Evolutionary conservation across 2,888 invertebrate genomes (phyloP), one percentile per base, ranked within the genome.

Genomic region (Coleophora deauratella): DNA sequence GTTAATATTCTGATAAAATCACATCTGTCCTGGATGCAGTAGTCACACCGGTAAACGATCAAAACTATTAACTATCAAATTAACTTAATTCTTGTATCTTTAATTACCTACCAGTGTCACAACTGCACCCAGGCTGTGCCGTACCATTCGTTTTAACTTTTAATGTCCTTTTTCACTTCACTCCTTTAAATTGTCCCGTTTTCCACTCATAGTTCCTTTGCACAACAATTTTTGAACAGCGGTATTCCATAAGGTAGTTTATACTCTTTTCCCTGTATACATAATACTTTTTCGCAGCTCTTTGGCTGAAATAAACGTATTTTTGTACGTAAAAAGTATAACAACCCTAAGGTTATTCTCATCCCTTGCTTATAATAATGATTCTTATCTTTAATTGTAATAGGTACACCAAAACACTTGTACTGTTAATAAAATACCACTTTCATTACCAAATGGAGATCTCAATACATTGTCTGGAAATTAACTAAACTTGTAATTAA

Each of bases 391-490:
- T 21, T 4, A 21, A 4, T 21, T 11, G 35, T 14, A n/a, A 32
- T 27, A 39, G 33, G 38, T 10, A 33, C 36, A 33, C n/a, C 21
- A 50, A 53, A 62, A 57, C 57, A 59, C 62, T 71, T 72, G 67
- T 67, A 69, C 67, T 72, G 62, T 63, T 54, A 66, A 57, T 66
- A 66, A 66, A 69, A 66, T 69, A 66, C 56, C 44, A 51, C 55
- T 54, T 55, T 55, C 40, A 47, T 50, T 45, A 44, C 12, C 28
- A 37, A 41, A 43, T 45, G 47, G 48, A 47, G 43, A 46, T 49
- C 48, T 58, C 52, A 58, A 65, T 62, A 66, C 51, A 62, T 57
- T 56, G 47, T 53, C 61, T 40, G 63, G 55, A 64, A 68, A 69
- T 67, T 71, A 72, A 73, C 68, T 68, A 71, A 21, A 4, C 3